phyloP scores from a whole-genome alignment of 1,140 invertebrate genomes.

The roundworm (Caenorhabditis elegans) region DNA sequence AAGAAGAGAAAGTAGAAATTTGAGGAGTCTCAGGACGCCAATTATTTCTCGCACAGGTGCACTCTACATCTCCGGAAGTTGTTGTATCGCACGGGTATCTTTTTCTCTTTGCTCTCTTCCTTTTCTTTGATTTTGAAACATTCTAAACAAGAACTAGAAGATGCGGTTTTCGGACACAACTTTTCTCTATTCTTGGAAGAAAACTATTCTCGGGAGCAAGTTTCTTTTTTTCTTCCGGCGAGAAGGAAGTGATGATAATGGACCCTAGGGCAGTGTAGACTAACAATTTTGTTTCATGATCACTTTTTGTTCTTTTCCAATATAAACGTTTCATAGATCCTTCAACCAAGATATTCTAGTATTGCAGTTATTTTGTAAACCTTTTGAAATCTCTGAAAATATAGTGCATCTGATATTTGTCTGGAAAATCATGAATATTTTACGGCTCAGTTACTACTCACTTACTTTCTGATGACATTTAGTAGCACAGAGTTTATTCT shows the following conservation, averaged over 20 bases:
- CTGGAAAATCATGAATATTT: no score
- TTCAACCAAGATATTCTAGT: no score
- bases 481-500: no score
- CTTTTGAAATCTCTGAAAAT: no score
- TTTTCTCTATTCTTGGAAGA: conserved; percentile 1
- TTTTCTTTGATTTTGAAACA: conserved; percentile 14
- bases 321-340: background rate
- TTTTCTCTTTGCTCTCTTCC: background rate
- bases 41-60: conserved; percentile 31
- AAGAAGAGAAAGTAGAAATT: conserved; percentile 9
- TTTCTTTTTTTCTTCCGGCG: conserved; percentile 9
- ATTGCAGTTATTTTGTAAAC: no score
- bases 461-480: no score
- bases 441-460: no score
- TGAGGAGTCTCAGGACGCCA: conserved; percentile 24
- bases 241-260: background rate
- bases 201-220: background rate
- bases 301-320: background rate
- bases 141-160: no score
- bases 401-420: no score
- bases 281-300: conserved; percentile 12
- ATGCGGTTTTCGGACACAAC: background rate
- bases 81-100: conserved; percentile 30
- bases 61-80: conserved; percentile 21
- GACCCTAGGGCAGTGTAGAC: background rate